These are phyloP conservation scores for Drosophila nebulosa DNA, from an alignment of 1,140 invertebrate genomes.

Conservation along the genomic window DNA sequence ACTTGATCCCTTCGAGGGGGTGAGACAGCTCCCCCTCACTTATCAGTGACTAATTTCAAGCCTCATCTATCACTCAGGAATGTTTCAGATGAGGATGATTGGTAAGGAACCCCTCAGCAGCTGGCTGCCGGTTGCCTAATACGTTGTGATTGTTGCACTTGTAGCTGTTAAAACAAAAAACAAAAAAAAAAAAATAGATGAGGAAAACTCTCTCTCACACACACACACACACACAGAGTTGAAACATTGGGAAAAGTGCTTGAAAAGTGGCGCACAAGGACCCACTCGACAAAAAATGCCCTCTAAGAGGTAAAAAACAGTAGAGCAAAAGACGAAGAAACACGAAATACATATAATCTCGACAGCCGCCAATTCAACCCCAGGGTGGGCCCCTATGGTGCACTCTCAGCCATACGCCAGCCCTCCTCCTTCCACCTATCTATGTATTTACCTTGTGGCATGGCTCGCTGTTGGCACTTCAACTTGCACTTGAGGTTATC, in stretches of 20 bases:
- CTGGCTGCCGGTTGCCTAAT: not conserved
- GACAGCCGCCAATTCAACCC: not conserved
- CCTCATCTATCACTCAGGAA: not conserved
- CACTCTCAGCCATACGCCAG: not conserved
- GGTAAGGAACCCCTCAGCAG: not conserved
- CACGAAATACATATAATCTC: no score
- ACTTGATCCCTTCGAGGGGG: not conserved
- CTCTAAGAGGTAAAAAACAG: not conserved
- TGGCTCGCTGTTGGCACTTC: not conserved
- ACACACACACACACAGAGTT: not conserved
- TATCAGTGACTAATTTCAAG: constrained; percentile 9
- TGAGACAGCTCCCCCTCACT: not conserved
- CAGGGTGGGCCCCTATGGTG: not conserved
- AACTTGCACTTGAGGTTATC: constrained; percentile 19
- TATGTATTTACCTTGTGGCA: not conserved
- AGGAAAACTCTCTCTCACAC: not conserved
- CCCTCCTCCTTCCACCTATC: not conserved
- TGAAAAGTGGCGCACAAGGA: constrained; percentile 14
- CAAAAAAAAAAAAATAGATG: not conserved
- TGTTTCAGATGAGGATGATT: not conserved
- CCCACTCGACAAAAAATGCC: constrained; percentile 10
- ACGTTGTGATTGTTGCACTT: constrained; percentile 4
- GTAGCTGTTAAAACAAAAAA: not conserved
- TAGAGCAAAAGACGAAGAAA: not conserved
- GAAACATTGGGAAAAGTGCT: not conserved